A percentile compares a stretch with the other conserved stretches of the same genome.
Evolutionary conservation across 2,113 vertebrate species (phyloP).

Genomic region (Tapirus terrestris): DNA sequence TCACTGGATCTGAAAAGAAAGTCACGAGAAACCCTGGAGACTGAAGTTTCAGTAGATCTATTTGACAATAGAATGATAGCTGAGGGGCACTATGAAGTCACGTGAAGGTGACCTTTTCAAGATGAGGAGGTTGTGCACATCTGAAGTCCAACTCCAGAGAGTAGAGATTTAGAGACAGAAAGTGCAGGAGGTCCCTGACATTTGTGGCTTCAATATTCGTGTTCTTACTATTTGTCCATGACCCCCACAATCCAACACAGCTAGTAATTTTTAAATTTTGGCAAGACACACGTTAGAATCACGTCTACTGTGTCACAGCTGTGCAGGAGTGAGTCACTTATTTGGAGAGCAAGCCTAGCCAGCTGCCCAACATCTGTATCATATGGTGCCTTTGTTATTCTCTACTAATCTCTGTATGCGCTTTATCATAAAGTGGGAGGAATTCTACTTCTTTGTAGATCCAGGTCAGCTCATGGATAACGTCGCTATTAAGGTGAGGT

Average conservation of each 20-base stretch:
- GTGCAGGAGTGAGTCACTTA: neutral
- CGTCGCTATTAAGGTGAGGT: neutral
- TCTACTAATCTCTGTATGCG: neutral
- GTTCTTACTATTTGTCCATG: neutral
- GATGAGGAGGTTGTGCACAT: neutral
- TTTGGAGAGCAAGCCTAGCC: neutral
- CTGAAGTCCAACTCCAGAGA: neutral
- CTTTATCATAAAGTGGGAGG: neutral
- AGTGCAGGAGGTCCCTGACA: neutral
- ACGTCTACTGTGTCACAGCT: neutral
- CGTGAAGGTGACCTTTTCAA: neutral
- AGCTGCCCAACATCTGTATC: conserved; percentile 3
- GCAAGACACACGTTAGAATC: neutral
- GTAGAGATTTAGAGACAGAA: neutral
- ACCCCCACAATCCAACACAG: neutral
- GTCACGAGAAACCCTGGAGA: neutral
- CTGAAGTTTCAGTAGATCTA: too few relatives aligned
- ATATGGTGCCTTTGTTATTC: neutral
- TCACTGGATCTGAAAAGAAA: neutral
- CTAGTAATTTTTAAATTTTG: neutral
- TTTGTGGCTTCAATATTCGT: neutral
- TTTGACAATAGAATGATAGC: neutral
- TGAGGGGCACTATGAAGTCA: neutral
- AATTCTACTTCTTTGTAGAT: neutral
- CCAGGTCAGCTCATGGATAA: neutral